phyloP scores from a whole-genome alignment of 1,140 invertebrate genomes.

The Procambarus virginalis region DNA sequence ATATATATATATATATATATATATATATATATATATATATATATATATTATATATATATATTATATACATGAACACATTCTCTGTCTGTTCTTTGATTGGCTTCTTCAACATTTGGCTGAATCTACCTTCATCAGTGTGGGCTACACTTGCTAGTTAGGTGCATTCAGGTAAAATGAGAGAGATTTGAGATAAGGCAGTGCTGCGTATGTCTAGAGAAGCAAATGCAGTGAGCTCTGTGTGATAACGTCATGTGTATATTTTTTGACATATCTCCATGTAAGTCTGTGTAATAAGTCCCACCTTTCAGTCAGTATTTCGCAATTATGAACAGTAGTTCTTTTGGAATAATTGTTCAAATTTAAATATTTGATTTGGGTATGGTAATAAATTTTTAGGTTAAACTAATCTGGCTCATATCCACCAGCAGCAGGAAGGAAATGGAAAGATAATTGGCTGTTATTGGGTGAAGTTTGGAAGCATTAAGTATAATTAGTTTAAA shows the following conservation, averaged over 20 bases:
- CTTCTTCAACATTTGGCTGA: too few species aligned
- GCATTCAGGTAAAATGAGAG: not conserved
- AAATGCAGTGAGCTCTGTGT: not conserved
- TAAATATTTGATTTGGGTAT: not conserved
- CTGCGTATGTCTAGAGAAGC: not conserved
- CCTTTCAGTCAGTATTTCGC: not conserved
- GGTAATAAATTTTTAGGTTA: not conserved
- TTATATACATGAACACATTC: too few species aligned
- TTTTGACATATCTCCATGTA: not conserved
- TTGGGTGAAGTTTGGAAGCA: not conserved
- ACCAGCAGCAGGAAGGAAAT: not conserved
- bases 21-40: too few species aligned
- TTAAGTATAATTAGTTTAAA: not conserved
- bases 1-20: too few species aligned
- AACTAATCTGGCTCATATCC: not conserved
- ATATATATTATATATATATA: too few species aligned
- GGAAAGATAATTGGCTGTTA: not conserved
- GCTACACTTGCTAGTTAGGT: not conserved
- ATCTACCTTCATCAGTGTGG: too few species aligned
- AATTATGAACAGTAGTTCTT: not conserved
- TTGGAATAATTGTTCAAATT: not conserved
- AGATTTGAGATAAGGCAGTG: not conserved
- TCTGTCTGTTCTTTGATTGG: too few species aligned
- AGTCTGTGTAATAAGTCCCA: slow-evolving; percentile 7
- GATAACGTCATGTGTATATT: not conserved